Evolutionary conservation across 2,888 invertebrate genomes (phyloP), one percentile per base, ranked within the genome.

Genomic region (Torymus texanus): DNA sequence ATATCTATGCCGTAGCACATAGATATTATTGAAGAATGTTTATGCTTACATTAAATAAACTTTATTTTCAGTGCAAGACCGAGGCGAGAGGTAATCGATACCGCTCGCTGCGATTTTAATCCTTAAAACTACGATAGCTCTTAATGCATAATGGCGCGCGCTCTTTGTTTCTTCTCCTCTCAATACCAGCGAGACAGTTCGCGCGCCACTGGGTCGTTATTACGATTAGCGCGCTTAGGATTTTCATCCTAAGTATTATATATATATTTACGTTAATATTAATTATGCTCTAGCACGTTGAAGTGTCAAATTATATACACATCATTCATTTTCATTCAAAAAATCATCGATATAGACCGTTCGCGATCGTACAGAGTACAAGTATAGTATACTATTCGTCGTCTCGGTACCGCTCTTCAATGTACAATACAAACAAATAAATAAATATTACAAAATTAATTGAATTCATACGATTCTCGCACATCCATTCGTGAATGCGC

Each of bases 381-480:
- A 18, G 13, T 18, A 24, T 21, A 51, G 56, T 41, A 50, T 13
- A 50, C 59, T 50, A 71, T 51, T 29, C 18, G n/a, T 10, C 21
- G 61, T 53, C 71, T 21, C 50, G 41, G 16, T 68, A 41, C 41
- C 41, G 41, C 41, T 41, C 8, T n/a, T n/a, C 14, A 56, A 66
- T 21, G 29, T 70, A 70, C 13, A 73, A 63, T 73, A 73, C 55
- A 75, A 63, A 75, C 14, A 59, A 75, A 74, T 51, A 58, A 75
- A 75, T 75, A 75, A 66, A 59, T 41, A 41, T 41, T 41, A 41
- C 41, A 8, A 55, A 66, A 65, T 74, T 63, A 58, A 24, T 62
- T 62, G 53, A 63, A 73, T 11, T 55, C 61, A 71, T 12, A 41
- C 41, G 51, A 71, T 70, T 50, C 29, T 41, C 21, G 18, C 58